Base-by-base conservation (phyloP, 2,797 vertebrate genomes). In the Gastrophryne carolinensis region DNA sequence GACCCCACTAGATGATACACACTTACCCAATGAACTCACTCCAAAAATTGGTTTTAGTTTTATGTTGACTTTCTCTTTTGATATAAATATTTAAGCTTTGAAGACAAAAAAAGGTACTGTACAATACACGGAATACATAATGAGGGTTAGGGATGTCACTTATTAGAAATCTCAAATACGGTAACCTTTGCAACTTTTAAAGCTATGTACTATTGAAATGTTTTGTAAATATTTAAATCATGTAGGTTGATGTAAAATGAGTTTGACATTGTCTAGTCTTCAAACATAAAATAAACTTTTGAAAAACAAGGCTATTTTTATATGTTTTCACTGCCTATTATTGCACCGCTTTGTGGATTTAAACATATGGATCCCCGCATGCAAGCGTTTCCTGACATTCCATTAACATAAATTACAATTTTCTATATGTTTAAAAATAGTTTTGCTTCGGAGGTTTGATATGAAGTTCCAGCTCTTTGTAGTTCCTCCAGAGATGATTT, bases 241-340 rank as follows among this genome's bases (percentile, higher is more conserved):
- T 82, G 84, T 91, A 92, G 88, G 84, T 87, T 74, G 68, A 88
- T 91, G 90, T 91, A 91, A 89, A 90, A 87, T 81, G 83, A 86
- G 88, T 93, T 91, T 84, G 73, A 90, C 82, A 87, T 86, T 90
- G 91, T 92, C 89, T 87, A 92, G 88, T 91, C 90, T 90, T 91
- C 84, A 89, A 88, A 88, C 83, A 90, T 90, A 87, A 88, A 93
- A 93, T 92, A 93, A 91, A 92, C 82, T 88, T 92, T 90, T 86
- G 83, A 91, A 91, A 92, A 89, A 86, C 78, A 64, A 80, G 67
- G 69, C 58, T 30, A 32, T 85, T 82, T 83, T 79, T 64, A 79
- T 82, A 83, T 71, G 57, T 50, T 84, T 84, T 1, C 76, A 61
- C 83, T 83, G 79, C 6, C 9, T 69, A 39, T 72, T 50, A 60